Percentiles rank a stretch among this genome's conserved stretches.
phyloP scores from a whole-genome alignment of 2,888 invertebrate genomes.

The Yponomeuta malinellus region DNA sequence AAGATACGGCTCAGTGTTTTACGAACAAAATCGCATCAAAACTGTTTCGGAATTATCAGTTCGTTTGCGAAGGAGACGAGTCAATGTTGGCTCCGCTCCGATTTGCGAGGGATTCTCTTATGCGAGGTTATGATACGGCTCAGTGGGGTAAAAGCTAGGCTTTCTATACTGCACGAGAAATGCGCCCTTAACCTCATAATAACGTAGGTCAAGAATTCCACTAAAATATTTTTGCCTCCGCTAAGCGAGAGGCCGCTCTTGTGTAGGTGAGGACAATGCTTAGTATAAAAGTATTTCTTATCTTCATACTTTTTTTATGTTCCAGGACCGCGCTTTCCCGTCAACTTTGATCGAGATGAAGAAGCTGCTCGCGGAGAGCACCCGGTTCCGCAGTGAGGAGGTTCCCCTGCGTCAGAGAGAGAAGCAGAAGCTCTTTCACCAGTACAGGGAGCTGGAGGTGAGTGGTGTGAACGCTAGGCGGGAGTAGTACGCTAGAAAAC shows the following conservation, averaged over 20 bases:
- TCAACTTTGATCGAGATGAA: conserved; percentile 96
- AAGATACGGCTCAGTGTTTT: not conserved
- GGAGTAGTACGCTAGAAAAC: not conserved
- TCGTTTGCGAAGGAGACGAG: too few relatives aligned
- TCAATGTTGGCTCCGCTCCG: too few relatives aligned
- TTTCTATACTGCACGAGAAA: conserved; percentile 91
- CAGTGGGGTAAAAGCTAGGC: conserved; percentile 48
- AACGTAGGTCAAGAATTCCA: too few relatives aligned
- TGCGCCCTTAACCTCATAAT: conserved; percentile 79
- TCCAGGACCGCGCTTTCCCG: conserved; percentile 92
- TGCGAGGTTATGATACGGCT: too few relatives aligned
- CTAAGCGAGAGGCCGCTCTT: not conserved
- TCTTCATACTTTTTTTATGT: not conserved
- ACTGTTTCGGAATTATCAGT: too few relatives aligned
- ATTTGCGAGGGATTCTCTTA: too few relatives aligned
- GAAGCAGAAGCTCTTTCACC: conserved; percentile 89
- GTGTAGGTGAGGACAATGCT: too few relatives aligned
- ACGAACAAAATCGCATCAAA: too few relatives aligned
- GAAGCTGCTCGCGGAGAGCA: conserved; percentile 93
- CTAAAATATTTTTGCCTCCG: not conserved
- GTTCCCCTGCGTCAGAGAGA: conserved; percentile 93
- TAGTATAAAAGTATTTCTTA: not conserved
- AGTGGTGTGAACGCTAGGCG: not conserved
- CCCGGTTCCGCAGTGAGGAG: conserved; percentile 95
- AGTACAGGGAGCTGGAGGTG: conserved; percentile 89